A percentile compares a stretch with the other conserved stretches of the same genome.
These are phyloP conservation scores for Lissocephala sabroskyi DNA, from an alignment of 2,888 invertebrate species.

Conservation along the genomic window DNA sequence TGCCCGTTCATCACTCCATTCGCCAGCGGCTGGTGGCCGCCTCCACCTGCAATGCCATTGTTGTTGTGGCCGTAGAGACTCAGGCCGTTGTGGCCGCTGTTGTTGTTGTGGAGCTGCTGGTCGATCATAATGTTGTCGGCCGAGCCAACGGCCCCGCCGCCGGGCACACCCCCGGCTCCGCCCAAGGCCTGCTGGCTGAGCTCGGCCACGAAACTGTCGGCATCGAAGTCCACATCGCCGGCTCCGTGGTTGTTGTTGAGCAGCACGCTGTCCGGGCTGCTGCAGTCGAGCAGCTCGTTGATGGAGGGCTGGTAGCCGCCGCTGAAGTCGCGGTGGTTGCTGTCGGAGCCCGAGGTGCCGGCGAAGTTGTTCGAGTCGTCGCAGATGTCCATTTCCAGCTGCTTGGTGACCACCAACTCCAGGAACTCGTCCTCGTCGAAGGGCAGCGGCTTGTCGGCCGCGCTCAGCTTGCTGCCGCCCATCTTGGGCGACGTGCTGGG, in stretches of 20 bases:
- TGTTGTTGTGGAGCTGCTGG: constrained; percentile 9
- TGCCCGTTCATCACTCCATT: constrained; percentile 28
- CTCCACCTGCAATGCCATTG: constrained; percentile 22
- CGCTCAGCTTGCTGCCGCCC: constrained; percentile 24
- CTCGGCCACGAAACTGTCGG: constrained; percentile 66
- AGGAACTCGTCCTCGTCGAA: constrained; percentile 71
- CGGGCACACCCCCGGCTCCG: constrained; percentile 12
- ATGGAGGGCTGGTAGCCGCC: constrained; percentile 71
- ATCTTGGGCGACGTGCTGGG: constrained; percentile 44
- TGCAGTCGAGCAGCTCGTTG: constrained; percentile 74
- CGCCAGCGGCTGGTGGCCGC: constrained; percentile 10
- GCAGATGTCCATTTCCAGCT: constrained; percentile 75
- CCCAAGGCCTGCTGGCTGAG: constrained; percentile 51
- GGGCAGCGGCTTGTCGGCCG: constrained; percentile 66
- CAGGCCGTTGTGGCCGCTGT: constrained; percentile 15
- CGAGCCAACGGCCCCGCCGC: too few species aligned
- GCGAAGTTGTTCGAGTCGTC: constrained; percentile 62
- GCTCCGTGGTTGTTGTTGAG: constrained; percentile 36
- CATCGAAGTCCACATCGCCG: constrained; percentile 61
- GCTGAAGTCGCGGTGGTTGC: constrained; percentile 68
- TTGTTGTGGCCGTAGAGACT: constrained; percentile 13
- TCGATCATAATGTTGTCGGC: not conserved
- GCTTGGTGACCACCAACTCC: constrained; percentile 71
- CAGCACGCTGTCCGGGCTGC: constrained; percentile 50
- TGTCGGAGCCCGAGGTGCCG: constrained; percentile 17